Evolutionary conservation across 1,140 invertebrate species (phyloP).

Genomic region (Pseudomyrmex cubaensis): DNA sequence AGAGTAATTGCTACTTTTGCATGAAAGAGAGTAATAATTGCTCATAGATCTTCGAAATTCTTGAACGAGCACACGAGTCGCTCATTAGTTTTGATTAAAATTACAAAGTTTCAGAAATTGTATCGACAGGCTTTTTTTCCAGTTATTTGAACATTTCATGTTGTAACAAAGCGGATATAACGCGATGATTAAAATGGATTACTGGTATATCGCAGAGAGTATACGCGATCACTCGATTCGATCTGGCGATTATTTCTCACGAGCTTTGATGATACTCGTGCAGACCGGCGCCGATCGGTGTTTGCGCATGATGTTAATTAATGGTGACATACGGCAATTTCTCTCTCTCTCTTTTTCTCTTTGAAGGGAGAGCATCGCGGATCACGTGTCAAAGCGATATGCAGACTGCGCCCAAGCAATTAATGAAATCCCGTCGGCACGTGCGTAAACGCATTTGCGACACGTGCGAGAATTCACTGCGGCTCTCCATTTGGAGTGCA

Average conservation of each 20-base stretch:
- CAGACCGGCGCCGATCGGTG: constrained; percentile 13
- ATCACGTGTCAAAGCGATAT: constrained; percentile 57
- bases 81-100: no score
- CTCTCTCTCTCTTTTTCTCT: no score
- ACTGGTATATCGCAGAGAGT: constrained; percentile 26
- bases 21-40: no score
- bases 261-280: constrained; percentile 52
- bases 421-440: constrained; percentile 68
- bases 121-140: constrained; percentile 4
- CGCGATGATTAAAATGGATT: constrained; percentile 26
- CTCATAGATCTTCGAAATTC: not conserved
- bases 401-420: constrained; percentile 47
- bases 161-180: constrained; percentile 32
- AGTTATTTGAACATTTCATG: constrained; percentile 25
- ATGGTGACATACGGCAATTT: constrained; percentile 22
- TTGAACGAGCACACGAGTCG: no score
- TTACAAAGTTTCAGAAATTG: no score
- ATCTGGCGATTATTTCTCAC: constrained; percentile 56
- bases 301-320: constrained; percentile 58
- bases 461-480: constrained; percentile 54
- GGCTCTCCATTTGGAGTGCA: not conserved
- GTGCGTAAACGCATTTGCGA: constrained; percentile 62
- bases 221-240: not conserved
- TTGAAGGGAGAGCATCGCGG: not conserved
- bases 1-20: not conserved